Evolutionary conservation across 2,888 invertebrate genomes (phyloP).

Genomic region (Yponomeuta cagnagella): DNA sequence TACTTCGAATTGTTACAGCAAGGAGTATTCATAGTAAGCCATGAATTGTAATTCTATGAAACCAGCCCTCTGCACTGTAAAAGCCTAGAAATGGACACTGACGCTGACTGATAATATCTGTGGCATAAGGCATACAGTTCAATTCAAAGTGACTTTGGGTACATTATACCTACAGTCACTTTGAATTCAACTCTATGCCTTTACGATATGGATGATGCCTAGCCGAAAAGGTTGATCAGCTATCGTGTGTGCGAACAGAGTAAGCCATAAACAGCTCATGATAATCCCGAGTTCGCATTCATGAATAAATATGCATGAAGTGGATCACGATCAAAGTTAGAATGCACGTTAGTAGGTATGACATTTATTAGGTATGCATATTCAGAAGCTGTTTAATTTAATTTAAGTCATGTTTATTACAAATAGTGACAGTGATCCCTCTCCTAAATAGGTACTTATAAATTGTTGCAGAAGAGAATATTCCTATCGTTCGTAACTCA

Average conservation of each 20-base stretch:
- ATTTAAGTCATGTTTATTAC: neutral
- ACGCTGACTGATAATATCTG: too few relatives aligned
- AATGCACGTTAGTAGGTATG: neutral
- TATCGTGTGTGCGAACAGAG: neutral
- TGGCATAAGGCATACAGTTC: too few relatives aligned
- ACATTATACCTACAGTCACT: too few relatives aligned
- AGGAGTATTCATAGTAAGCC: too few relatives aligned
- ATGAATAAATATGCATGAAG: slow-evolving; percentile 10
- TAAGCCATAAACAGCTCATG: slow-evolving; percentile 4
- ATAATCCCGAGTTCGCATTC: slow-evolving; percentile 8
- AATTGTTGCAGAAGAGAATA: neutral
- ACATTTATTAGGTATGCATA: neutral
- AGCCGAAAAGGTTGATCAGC: too few relatives aligned
- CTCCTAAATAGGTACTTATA: too few relatives aligned
- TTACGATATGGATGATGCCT: neutral
- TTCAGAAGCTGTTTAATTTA: neutral
- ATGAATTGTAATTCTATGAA: too few relatives aligned
- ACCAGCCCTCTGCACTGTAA: too few relatives aligned
- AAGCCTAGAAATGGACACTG: too few relatives aligned
- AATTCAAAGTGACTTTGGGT: too few relatives aligned
- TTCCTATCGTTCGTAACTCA: neutral
- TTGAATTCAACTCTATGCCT: neutral
- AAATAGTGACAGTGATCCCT: neutral
- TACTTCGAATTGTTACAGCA: too few relatives aligned
- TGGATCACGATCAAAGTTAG: slow-evolving; percentile 8